Base-by-base conservation (phyloP, 2,888 invertebrate species). In the Aphidoletes aphidimyza region DNA sequence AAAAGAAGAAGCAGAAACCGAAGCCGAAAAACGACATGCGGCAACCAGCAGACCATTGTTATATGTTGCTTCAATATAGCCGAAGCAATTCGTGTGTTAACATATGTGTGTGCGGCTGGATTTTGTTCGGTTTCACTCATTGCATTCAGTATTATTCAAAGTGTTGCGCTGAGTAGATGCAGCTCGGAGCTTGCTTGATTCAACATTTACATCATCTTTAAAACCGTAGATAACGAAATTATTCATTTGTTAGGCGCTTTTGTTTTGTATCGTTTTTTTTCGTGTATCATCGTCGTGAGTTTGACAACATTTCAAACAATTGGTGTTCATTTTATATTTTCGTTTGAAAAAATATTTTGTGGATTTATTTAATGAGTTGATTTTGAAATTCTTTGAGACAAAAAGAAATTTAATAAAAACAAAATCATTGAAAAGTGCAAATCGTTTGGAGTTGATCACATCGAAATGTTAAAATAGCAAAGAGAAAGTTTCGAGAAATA, bases 141-240 rank as follows among this genome's bases (percentile, higher is more conserved):
- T 81, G 37, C 37, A 47, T 81, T 81, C 37, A 81, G 81, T 81
- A 81, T 81, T n/a, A 37, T n/a, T 81, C 81, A 39, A 81, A 81
- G 37, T 37, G 36, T 81, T 37, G 81, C 81, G 37, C 81, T 17
- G 81, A 81, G 14, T 81, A 37, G 81, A 81, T 81, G 81, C 81
- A 81, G 81, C 81, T 36, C 37, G 22, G 81, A 37, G 37, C n/a
- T 81, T 37, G 81, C 81, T 37, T 5, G n/a, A 37, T n/a, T 3
- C 22, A 54, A n/a, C 22, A 54, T 54, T 54, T 9, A 39, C 39
- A 47, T 17, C 26, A 11, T 22, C 22, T 54, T 22, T 22, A 26
- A 22, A 22, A n/a, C n/a, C 54, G 54, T 14, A 54, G 8, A 22
- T 54, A 54, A 22, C 54, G 54, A 69, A 6, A 39, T 39, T 39